These are phyloP conservation scores for Harpalus rufipes DNA, from an alignment of 2,888 invertebrate species.

Conservation along the genomic window DNA sequence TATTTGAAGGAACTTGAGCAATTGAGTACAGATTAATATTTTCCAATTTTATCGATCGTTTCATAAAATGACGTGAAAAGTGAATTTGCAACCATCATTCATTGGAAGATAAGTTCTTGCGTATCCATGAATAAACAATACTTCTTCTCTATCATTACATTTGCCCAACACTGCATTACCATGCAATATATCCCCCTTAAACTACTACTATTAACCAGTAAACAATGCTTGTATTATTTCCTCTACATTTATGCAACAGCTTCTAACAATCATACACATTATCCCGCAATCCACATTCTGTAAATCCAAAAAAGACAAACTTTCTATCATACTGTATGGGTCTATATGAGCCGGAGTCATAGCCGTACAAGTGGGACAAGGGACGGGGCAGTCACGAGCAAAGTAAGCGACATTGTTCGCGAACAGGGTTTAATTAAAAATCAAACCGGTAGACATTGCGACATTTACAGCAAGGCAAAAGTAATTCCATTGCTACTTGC, in stretches of 20 bases:
- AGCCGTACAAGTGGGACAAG: constrained; percentile 2
- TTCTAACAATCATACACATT: constrained; percentile 27
- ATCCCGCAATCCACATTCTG: constrained; percentile 35
- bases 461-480: not conserved
- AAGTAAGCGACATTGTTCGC: constrained; percentile 38
- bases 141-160: constrained; percentile 7
- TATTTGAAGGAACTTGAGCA: no score
- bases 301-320: constrained; percentile 30
- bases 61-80: not conserved
- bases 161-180: not conserved
- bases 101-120: not conserved
- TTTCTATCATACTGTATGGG: constrained; percentile 35
- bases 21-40: no score
- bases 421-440: constrained; percentile 35
- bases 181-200: not conserved
- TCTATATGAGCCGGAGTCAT: not conserved
- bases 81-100: not conserved
- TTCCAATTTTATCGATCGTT: not conserved
- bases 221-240: constrained; percentile 37
- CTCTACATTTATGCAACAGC: constrained; percentile 40
- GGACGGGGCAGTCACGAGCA: constrained; percentile 29
- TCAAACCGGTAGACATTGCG: constrained; percentile 42
- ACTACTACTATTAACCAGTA: constrained; percentile 26
- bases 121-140: not conserved
- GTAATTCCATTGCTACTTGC: no score